Conservation (phyloP, 2,797 vertebrate species). For the Natrix natrix region DNA sequence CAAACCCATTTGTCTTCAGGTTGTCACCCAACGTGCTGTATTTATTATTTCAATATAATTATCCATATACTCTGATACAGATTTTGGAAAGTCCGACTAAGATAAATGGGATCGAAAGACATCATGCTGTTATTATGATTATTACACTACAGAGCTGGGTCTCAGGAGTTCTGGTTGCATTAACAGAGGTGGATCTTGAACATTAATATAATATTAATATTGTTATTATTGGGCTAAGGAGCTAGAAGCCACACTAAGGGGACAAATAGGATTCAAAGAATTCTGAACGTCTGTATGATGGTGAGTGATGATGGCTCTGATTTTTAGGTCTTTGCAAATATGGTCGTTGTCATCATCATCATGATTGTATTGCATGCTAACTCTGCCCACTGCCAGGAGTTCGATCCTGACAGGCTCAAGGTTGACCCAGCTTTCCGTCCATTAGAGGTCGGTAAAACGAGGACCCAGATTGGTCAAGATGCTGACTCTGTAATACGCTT, state of each 20-base stretch:
- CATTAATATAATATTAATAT: neutral
- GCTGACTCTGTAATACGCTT: neutral
- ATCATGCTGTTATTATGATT: neutral
- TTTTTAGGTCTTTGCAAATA: neutral
- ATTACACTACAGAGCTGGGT: neutral
- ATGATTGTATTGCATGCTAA: neutral
- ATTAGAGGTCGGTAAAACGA: neutral
- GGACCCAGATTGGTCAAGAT: neutral
- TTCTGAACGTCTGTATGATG: neutral
- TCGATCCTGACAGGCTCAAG: neutral
- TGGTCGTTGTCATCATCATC: neutral
- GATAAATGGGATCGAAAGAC: neutral
- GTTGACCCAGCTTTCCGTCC: neutral
- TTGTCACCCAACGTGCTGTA: neutral
- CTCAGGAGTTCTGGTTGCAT: neutral
- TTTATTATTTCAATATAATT: neutral
- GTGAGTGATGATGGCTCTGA: neutral
- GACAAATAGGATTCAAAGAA: neutral
- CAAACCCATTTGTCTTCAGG: neutral
- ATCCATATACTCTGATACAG: neutral
- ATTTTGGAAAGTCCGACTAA: neutral
- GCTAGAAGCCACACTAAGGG: neutral
- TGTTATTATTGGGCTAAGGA: neutral
- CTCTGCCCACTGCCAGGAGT: neutral
- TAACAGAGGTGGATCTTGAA: neutral